Evolutionary conservation across 2,113 vertebrate genomes (phyloP), one percentile per base, ranked within the genome.

Genomic region (Sceloporus tristichus): DNA sequence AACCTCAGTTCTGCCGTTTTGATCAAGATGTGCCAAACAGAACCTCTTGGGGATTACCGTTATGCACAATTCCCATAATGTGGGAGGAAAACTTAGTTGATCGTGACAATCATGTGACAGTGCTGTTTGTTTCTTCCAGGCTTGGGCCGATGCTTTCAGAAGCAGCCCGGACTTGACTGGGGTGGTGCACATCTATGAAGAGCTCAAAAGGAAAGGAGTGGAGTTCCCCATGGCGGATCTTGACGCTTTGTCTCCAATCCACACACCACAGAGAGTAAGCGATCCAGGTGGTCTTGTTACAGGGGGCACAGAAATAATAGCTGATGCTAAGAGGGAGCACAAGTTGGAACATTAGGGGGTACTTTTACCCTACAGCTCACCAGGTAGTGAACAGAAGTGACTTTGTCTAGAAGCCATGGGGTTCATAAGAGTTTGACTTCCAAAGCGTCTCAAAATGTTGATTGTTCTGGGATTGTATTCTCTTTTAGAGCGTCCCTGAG

Each of bases 141-240:
- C 99, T 0, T 99, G 99, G 99, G 98, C 99, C 0, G 99, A 99
- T 88, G 99, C 99, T 23, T 99, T 99, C 94, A 98, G 99, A 91
- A 99, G 99, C 94, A 99, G 98, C 85, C 98, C 99, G 0, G 99
- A 99, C 94, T 98, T 99, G 91, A 99, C 99, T 0, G 99, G 99
- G 2, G 99, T 99, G 4, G 99, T 99, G 86, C 99, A 99, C 79
- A 98, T 98, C 92, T 99, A 99, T 3, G 99, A 99, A 95, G 99
- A 99, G 78, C 97, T 99, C 85, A 99, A 99, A 95, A 98, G 99
- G 95, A 99, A 99, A 96, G 99, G 99, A 89, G 96, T 99, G 0
- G 99, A 99, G 94, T 99, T 99, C 91, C 99, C 99, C 66, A 97
- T 97, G 96, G 98, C 98, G 10, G 98, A 99, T 19, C 94, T 99